These are phyloP conservation scores for Tachina fera DNA, from an alignment of 2,888 invertebrate species.

Conservation along the genomic window DNA sequence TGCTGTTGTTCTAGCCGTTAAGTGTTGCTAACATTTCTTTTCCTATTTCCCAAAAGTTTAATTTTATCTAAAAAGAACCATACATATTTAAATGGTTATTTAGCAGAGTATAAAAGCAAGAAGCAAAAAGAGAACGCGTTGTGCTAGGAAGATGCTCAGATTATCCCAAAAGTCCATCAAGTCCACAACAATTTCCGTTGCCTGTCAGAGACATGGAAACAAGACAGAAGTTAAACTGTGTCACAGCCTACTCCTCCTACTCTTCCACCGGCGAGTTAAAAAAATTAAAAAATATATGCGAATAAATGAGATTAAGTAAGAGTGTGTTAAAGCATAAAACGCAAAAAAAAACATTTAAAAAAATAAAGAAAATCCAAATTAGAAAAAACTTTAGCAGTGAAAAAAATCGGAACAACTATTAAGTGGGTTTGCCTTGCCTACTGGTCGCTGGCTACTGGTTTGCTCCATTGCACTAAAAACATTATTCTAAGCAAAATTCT, in stretches of 20 bases:
- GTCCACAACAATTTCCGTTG: constrained; percentile 77
- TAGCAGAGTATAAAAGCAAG: background rate
- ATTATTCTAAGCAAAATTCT: constrained; percentile 39
- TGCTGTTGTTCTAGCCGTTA: constrained; percentile 28
- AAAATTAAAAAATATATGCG: constrained; percentile 2
- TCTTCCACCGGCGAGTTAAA: constrained; percentile 5
- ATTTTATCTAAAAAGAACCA: constrained; percentile 33
- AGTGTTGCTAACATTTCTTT: constrained; percentile 57
- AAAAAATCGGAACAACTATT: constrained; percentile 26
- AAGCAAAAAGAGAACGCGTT: background rate
- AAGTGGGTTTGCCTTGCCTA: constrained; percentile 28
- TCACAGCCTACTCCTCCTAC: constrained; percentile 41
- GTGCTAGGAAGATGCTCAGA: constrained; percentile 57
- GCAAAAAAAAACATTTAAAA: constrained; percentile 1
- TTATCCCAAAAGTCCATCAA: constrained; percentile 73
- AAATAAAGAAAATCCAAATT: background rate
- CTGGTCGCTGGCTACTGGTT: constrained; percentile 15
- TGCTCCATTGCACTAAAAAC: constrained; percentile 21
- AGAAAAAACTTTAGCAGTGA: constrained; percentile 18
- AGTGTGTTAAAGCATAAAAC: constrained; percentile 1
- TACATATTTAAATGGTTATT: constrained; percentile 33
- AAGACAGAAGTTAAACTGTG: constrained; percentile 67
- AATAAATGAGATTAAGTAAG: background rate
- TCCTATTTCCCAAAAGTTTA: constrained; percentile 49
- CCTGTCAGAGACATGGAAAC: constrained; percentile 52